Base-by-base conservation (phyloP, 2,797 vertebrate genomes). In the Crocodylus rhombifer region DNA sequence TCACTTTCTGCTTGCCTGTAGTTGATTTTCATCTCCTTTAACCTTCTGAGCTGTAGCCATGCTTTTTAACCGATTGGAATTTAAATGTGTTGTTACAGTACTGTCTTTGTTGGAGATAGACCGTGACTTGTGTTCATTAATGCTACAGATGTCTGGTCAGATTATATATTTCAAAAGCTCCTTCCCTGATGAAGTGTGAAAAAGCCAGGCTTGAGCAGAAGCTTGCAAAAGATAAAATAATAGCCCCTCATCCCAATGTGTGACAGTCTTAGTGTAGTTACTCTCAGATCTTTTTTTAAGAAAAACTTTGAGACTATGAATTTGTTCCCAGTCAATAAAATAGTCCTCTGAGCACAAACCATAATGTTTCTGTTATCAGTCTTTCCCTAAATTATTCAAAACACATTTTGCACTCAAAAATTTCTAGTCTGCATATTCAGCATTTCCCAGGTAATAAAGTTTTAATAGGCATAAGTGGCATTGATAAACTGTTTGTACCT, bases 371-470 rank as follows among this genome's bases (percentile, higher is more conserved):
- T 83, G 80, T 96, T 96, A 86, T 95, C 89, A 90, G 78, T 90
- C 80, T 20, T 60, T 93, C 82, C 87, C 91, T 97, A 92, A 97
- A 96, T 97, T 95, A 95, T 96, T 97, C 94, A 94, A 84, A 80
- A 91, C 94, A 82, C 80, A 95, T 91, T 93, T 94, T 95, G 88
- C 67, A 23, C 69, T 93, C 76, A 4, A 73, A 57, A 95, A 81
- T 91, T 90, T 89, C 77, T n/a, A 64, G 89, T 84, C 83, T 94
- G 89, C 60, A 0, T 67, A 87, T 88, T 97, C 90, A 96, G 96
- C 93, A 6, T 89, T 96, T 97, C 91, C 82, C 18, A 21, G 73
- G 80, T 89, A 90, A 91, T 92, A 51, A 92, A 78, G 80, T 91
- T 51, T 95, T 96, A 94, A 67, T 76, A 17, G 95, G 71, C 85